phyloP scores from a whole-genome alignment of 1,140 invertebrate genomes.

The Platorchestia sp. region DNA sequence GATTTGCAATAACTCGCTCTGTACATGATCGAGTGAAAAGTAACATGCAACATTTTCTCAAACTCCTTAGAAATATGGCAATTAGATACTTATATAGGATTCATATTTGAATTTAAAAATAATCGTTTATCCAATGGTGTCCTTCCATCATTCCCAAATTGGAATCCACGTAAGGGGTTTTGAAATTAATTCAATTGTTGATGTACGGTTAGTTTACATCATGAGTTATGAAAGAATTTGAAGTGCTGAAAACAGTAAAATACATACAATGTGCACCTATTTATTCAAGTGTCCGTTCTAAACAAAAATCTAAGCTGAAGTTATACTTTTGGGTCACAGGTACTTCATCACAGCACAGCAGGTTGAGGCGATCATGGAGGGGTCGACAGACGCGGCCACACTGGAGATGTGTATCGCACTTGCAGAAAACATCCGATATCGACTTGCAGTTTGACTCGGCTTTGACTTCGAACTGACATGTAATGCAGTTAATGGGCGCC shows the following conservation, averaged over 20 bases:
- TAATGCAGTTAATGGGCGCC: neutral
- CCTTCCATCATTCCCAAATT: neutral
- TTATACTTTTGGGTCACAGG: neutral
- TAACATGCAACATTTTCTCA: no score
- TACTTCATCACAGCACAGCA: slow-evolving; percentile 28
- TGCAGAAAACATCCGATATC: slow-evolving; percentile 1
- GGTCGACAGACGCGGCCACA: neutral
- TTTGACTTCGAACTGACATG: neutral
- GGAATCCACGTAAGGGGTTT: neutral
- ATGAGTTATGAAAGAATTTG: neutral
- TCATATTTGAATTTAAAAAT: no score
- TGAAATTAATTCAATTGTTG: neutral
- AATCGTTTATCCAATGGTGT: no score
- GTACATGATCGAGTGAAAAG: no score
- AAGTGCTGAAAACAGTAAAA: neutral
- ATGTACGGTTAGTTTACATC: neutral
- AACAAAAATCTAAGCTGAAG: neutral
- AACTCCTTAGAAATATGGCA: no score
- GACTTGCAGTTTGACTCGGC: neutral
- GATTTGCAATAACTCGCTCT: no score
- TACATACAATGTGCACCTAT: neutral
- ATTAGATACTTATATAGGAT: no score
- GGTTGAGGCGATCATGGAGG: neutral
- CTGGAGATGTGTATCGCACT: neutral
- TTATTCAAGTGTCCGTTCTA: neutral